Evolutionary conservation across 2,797 vertebrate species (phyloP), one percentile per base, ranked within the genome.

Genomic region (Lycodopsis pacificus): DNA sequence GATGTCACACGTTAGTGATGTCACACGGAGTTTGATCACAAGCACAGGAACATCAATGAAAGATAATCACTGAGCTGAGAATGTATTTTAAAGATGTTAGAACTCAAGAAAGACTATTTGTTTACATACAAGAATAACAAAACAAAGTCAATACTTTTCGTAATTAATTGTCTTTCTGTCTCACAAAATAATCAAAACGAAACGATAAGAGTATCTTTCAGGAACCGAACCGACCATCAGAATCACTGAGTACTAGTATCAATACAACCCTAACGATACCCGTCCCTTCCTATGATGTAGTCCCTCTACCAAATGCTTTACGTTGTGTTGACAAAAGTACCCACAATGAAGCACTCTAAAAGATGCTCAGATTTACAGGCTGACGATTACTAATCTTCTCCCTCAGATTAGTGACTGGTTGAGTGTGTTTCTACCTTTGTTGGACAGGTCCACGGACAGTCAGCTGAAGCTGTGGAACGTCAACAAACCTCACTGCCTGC

Each of bases 381-480:
- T 44, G 49, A 36, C 5, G 4, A 1, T 40, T 32, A 7, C 19
- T 36, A 13, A 53, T 27, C 4, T 56, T 38, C 4, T 17, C 2
- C 13, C 30, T 42, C 15, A 22, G 7, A 49, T 38, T 25, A 40
- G 3, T 25, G 6, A 12, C 22, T 63, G 11, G 20, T 25, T 4
- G n/a, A 4, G 8, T 67, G 19, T 48, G 19, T 76, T 81, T 54
- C 2, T 3, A 32, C 53, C 4, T 22, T 76, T 32, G 8, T 48
- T 76, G 85, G 30, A 74, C 79, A 99, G 98, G 72, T 99, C 98
- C 49, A 99, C 98, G 79, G 98, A 99, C 92, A 99, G 98, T 81
- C 98, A 99, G 88, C 95, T 99, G 83, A 99, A 99, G 95, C 94
- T 99, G 77, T 99, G 98, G 98, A 99, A 98, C 0, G 98, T 99